These are phyloP conservation scores for Dusona sp. DNA, from an alignment of 2,888 invertebrate species.

Conservation along the genomic window DNA sequence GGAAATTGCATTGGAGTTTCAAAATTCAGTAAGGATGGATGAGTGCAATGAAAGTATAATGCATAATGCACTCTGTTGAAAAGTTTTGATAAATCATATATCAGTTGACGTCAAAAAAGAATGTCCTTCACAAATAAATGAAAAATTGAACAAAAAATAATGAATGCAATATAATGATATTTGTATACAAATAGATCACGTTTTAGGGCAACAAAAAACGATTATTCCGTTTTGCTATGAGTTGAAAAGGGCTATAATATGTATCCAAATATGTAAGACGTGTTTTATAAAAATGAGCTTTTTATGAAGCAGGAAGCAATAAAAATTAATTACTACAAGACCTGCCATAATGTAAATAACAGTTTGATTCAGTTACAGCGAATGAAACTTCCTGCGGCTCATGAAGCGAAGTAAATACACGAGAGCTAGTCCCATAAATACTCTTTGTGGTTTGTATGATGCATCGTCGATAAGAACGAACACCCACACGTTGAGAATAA, in stretches of 20 bases:
- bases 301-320: neutral
- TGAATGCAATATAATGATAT: neutral
- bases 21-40: neutral
- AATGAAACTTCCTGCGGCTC: slow-evolving; percentile 55
- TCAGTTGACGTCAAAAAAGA: neutral
- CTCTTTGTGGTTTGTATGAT: slow-evolving; percentile 59
- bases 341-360: slow-evolving; percentile 29
- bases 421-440: slow-evolving; percentile 53
- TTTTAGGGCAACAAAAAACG: neutral
- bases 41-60: neutral
- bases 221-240: neutral
- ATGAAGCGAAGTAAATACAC: slow-evolving; percentile 12
- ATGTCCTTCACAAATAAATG: neutral
- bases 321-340: neutral
- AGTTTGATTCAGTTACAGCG: slow-evolving; percentile 48
- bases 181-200: neutral
- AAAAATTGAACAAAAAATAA: neutral
- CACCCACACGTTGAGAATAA: slow-evolving; percentile 59
- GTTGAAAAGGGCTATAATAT: neutral
- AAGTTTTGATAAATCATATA: neutral
- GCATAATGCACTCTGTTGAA: neutral
- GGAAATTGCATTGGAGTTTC: slow-evolving; percentile 2
- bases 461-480: slow-evolving; percentile 65
- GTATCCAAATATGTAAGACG: neutral
- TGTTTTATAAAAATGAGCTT: neutral